Evolutionary conservation across 2,888 invertebrate species (phyloP).

Genomic region (Diploptera punctata): DNA sequence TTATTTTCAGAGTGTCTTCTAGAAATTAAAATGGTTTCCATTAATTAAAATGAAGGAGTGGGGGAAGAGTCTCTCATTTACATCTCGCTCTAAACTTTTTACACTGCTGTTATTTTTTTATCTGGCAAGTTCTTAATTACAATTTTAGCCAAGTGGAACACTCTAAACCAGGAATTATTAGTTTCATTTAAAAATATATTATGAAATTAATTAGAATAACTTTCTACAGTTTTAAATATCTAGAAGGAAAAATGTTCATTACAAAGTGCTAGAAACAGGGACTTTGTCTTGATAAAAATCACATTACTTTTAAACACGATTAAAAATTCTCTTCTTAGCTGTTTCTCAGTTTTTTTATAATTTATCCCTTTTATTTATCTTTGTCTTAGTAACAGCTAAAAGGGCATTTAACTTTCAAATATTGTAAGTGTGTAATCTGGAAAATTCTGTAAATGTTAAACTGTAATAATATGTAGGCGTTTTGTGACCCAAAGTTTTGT

Average conservation of each 20-base stretch:
- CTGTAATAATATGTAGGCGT: too few relatives aligned
- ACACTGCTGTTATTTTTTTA: constrained; percentile 15
- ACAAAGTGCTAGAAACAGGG: not conserved
- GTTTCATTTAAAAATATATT: constrained; percentile 13
- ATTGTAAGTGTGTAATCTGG: too few relatives aligned
- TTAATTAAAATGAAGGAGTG: constrained; percentile 26
- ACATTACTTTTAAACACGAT: too few relatives aligned
- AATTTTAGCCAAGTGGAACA: constrained; percentile 1
- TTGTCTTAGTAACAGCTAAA: too few relatives aligned
- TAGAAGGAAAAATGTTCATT: not conserved
- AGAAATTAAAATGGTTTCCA: constrained; percentile 27
- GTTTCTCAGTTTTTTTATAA: too few relatives aligned
- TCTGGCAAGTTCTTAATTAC: constrained; percentile 20
- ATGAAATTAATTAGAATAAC: not conserved
- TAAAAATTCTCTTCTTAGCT: too few relatives aligned
- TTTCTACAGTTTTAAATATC: not conserved
- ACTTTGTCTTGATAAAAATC: too few relatives aligned
- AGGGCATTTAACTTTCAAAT: too few relatives aligned
- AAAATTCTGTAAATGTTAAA: too few relatives aligned
- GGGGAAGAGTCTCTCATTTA: constrained; percentile 19
- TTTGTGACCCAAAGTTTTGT: too few relatives aligned
- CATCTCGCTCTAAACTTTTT: constrained; percentile 1
- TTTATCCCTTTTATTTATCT: too few relatives aligned
- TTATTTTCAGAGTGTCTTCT: not conserved
- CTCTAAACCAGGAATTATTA: constrained; percentile 6